Conservation (phyloP, 1,140 invertebrate genomes). For the Drosophila yakuba region DNA sequence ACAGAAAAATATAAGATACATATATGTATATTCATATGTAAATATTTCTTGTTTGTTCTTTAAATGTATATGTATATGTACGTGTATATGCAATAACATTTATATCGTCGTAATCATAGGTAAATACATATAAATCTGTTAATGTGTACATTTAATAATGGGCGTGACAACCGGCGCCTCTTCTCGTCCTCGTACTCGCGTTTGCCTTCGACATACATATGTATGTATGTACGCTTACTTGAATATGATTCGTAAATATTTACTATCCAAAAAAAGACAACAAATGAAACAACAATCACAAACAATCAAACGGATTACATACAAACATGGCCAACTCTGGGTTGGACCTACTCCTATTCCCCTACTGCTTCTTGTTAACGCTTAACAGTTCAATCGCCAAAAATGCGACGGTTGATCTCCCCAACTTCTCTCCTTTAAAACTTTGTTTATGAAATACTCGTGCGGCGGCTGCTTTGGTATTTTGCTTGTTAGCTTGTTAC, state of each 20-base stretch:
- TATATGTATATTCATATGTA: constrained; percentile 54
- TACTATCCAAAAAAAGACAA: constrained; percentile 49
- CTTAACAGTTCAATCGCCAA: constrained; percentile 67
- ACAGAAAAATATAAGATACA: constrained; percentile 35
- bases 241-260: constrained; percentile 41
- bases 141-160: constrained; percentile 67
- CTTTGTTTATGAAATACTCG: constrained; percentile 45
- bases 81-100: constrained; percentile 81
- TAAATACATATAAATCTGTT: constrained; percentile 81
- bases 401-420: constrained; percentile 54
- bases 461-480: constrained; percentile 27
- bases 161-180: constrained; percentile 25
- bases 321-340: constrained; percentile 20
- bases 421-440: constrained; percentile 27
- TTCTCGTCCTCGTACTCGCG: constrained; percentile 1
- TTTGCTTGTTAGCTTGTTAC: constrained; percentile 16
- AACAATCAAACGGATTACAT: constrained; percentile 56
- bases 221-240: neutral
- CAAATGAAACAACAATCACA: constrained; percentile 52
- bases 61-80: constrained; percentile 57
- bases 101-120: constrained; percentile 76
- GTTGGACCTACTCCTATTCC: constrained; percentile 4
- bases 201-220: constrained; percentile 6
- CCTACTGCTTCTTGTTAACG: constrained; percentile 46
- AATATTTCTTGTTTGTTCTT: constrained; percentile 44